These are phyloP conservation scores for Craterocephalus amniculus DNA, from an alignment of 2,797 vertebrate species.

Conservation along the genomic window DNA sequence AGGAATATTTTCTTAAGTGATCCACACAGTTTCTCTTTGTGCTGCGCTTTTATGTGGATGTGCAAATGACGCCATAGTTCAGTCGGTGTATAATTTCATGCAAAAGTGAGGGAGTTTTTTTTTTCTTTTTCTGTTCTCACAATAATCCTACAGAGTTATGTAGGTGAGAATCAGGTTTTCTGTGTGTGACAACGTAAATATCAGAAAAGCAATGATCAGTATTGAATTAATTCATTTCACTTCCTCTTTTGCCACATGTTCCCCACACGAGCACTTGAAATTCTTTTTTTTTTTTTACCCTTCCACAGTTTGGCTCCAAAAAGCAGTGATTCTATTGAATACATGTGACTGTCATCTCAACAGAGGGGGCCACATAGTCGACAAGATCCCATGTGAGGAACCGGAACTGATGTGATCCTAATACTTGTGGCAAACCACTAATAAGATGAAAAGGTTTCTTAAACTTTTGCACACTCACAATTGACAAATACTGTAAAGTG, in stretches of 20 bases:
- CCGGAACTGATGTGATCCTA: conserved; percentile 69
- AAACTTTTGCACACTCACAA: conserved; percentile 72
- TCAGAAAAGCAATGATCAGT: not conserved
- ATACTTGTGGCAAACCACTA: conserved; percentile 78
- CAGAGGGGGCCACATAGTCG: conserved; percentile 53
- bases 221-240: not conserved
- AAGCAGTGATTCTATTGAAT: conserved; percentile 43
- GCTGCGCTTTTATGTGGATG: conserved; percentile 5
- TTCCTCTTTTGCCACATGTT: conserved; percentile 24
- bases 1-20: conserved; percentile 52
- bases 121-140: conserved; percentile 15
- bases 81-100: not conserved
- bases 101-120: not conserved
- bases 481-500: conserved; percentile 65
- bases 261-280: conserved; percentile 26
- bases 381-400: conserved; percentile 54
- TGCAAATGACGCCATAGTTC: conserved; percentile 6
- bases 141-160: not conserved
- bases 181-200: not conserved
- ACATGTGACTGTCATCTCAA: conserved; percentile 64
- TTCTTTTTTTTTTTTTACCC: not conserved
- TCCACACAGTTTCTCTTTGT: conserved; percentile 27
- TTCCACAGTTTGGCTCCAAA: conserved; percentile 27
- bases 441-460: conserved; percentile 74
- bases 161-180: not conserved